Evolutionary conservation across 2,797 vertebrate species (phyloP).

Genomic region (Simalia tracyae): DNA sequence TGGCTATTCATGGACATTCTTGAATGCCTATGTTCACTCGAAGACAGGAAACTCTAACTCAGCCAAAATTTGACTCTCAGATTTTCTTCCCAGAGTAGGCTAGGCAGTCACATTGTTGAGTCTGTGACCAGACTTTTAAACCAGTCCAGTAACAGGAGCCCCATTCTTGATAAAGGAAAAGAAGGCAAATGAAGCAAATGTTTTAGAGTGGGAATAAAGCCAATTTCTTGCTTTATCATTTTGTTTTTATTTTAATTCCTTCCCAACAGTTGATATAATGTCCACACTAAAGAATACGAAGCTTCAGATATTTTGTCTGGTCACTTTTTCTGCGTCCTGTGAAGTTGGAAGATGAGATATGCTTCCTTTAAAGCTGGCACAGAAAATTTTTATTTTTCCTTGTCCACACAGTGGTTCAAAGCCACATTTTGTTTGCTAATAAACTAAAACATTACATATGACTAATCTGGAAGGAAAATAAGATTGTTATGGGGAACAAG

Average conservation of each 20-base stretch:
- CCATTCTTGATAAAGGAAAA: conserved; percentile 36
- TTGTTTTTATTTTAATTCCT: conserved; percentile 24
- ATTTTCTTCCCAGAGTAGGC: not conserved
- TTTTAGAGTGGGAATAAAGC: conserved; percentile 45
- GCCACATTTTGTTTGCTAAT: conserved; percentile 32
- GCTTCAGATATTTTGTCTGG: conserved; percentile 38
- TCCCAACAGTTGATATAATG: conserved; percentile 38
- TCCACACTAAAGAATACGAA: conserved; percentile 37
- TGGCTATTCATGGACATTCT: not conserved
- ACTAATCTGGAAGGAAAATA: conserved; percentile 48
- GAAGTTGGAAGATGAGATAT: conserved; percentile 41
- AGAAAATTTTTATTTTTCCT: conserved; percentile 37
- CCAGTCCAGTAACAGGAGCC: conserved; percentile 48
- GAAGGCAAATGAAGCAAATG: conserved; percentile 46
- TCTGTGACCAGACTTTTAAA: conserved; percentile 51
- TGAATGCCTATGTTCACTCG: not conserved
- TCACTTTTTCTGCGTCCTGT: not conserved
- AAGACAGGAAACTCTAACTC: not conserved
- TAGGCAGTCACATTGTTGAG: conserved; percentile 30
- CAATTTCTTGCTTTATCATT: conserved; percentile 19
- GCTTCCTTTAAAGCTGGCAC: conserved; percentile 41
- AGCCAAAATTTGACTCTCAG: not conserved
- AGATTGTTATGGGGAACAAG: conserved; percentile 42
- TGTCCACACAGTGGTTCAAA: conserved; percentile 26
- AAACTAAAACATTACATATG: conserved; percentile 56